Conservation (phyloP, 2,797 vertebrate genomes). For the Anabas testudineus region DNA sequence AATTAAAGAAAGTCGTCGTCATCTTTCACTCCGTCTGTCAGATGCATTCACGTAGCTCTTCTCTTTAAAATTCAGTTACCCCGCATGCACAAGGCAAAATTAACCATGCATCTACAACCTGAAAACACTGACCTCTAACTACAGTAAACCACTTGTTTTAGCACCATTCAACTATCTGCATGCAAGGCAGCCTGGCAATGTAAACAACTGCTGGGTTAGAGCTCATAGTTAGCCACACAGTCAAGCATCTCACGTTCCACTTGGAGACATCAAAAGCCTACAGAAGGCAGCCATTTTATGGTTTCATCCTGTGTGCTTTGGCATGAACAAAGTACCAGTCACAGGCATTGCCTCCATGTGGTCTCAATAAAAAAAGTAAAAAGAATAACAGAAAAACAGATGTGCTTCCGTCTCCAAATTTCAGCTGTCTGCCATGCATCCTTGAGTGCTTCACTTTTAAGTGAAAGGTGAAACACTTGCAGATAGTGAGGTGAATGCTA, state of each 20-base stretch:
- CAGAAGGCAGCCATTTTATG: constrained; percentile 72
- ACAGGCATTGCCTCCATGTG: constrained; percentile 71
- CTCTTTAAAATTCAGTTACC: constrained; percentile 52
- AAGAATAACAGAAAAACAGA: constrained; percentile 59
- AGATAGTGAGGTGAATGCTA: neutral
- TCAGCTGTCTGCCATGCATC: constrained; percentile 73
- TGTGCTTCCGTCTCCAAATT: constrained; percentile 61
- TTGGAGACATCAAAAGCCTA: constrained; percentile 71
- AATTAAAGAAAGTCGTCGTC: neutral
- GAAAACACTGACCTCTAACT: constrained; percentile 55
- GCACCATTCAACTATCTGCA: constrained; percentile 67
- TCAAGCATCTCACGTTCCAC: constrained; percentile 73
- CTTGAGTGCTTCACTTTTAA: constrained; percentile 48
- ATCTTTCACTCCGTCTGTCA: neutral
- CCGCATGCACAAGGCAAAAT: constrained; percentile 76
- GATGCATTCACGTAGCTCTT: constrained; percentile 15
- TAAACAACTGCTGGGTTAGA: constrained; percentile 69
- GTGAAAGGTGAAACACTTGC: constrained; percentile 12
- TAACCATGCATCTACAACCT: constrained; percentile 75
- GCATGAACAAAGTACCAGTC: constrained; percentile 70
- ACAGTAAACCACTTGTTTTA: constrained; percentile 64
- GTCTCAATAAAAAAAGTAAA: constrained; percentile 64
- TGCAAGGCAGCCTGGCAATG: constrained; percentile 68
- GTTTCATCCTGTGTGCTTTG: constrained; percentile 74
- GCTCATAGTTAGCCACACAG: constrained; percentile 75